A percentile compares a stretch with the other conserved stretches of the same genome.
phyloP scores from a whole-genome alignment of 2,113 vertebrate species.

The Saccopteryx leptura region DNA sequence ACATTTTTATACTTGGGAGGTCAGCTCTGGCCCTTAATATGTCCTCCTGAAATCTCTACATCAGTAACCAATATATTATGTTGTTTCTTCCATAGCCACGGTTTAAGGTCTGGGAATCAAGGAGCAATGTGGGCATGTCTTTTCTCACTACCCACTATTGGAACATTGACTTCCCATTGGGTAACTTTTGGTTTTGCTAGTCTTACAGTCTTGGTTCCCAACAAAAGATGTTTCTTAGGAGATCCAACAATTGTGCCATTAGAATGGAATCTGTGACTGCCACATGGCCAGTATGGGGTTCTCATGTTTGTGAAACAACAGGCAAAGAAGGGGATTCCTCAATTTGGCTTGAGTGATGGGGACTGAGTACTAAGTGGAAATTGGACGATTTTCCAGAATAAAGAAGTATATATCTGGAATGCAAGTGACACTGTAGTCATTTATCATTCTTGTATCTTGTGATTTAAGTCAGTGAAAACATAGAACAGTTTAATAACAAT shows the following conservation, averaged over 20 bases:
- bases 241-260: neutral
- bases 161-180: neutral
- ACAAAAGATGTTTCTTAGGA: neutral
- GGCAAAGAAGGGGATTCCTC: neutral
- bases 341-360: neutral
- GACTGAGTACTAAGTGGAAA: neutral
- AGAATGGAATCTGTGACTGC: neutral
- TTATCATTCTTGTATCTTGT: neutral
- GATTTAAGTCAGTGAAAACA: neutral
- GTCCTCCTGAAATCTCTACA: neutral
- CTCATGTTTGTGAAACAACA: neutral
- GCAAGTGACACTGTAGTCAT: neutral
- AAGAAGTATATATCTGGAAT: neutral
- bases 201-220: neutral
- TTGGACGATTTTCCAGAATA: neutral
- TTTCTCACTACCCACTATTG: neutral
- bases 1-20: neutral
- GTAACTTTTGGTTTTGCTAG: neutral
- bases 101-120: neutral
- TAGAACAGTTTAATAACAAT: neutral
- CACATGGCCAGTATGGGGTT: neutral
- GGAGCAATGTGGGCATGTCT: accelerated
- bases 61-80: neutral
- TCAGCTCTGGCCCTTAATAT: neutral
- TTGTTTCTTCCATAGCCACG: neutral